These are phyloP conservation scores for Trididemnum nubilum DNA, from an alignment of 23 tunicate genomes.

Conservation along the genomic window DNA sequence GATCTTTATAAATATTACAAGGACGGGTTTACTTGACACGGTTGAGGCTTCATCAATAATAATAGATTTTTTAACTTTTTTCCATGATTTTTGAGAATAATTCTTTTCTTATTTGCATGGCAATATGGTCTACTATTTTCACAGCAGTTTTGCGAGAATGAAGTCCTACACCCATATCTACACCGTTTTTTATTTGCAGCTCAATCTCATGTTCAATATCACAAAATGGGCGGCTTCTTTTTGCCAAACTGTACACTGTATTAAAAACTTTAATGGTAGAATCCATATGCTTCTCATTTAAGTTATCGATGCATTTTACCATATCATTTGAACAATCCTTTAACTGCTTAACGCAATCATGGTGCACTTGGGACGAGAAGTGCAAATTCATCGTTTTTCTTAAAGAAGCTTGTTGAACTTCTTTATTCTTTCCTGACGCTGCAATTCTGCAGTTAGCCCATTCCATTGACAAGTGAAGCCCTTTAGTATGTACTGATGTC, in stretches of 20 bases:
- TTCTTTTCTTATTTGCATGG: constrained; percentile 42
- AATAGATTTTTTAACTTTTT: constrained; percentile 51
- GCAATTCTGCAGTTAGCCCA: constrained; percentile 50
- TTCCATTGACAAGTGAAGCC: constrained; percentile 41
- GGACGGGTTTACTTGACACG: constrained; percentile 46
- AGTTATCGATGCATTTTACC: constrained; percentile 28
- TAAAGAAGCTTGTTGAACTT: constrained; percentile 30
- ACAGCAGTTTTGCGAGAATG: constrained; percentile 58
- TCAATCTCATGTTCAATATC: constrained; percentile 55
- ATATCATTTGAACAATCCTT: constrained; percentile 28
- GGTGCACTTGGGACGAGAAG: constrained; percentile 35
- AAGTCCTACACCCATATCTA: constrained; percentile 58
- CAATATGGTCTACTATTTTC: constrained; percentile 62
- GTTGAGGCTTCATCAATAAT: constrained; percentile 66
- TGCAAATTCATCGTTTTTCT: constrained; percentile 46
- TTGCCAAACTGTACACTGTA: constrained; percentile 66
- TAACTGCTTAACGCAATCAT: constrained; percentile 30
- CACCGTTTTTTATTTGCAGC: constrained; percentile 66
- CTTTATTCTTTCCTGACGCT: constrained; percentile 44
- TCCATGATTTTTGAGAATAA: constrained; percentile 51
- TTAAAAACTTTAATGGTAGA: constrained; percentile 56
- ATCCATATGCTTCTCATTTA: constrained; percentile 26
- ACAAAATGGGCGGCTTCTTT: constrained; percentile 51
- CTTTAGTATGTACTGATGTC: constrained; percentile 30
- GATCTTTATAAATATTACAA: constrained; percentile 43